These are phyloP conservation scores for Sebastes vulpes DNA, from an alignment of 2,797 vertebrate genomes.

Conservation along the genomic window DNA sequence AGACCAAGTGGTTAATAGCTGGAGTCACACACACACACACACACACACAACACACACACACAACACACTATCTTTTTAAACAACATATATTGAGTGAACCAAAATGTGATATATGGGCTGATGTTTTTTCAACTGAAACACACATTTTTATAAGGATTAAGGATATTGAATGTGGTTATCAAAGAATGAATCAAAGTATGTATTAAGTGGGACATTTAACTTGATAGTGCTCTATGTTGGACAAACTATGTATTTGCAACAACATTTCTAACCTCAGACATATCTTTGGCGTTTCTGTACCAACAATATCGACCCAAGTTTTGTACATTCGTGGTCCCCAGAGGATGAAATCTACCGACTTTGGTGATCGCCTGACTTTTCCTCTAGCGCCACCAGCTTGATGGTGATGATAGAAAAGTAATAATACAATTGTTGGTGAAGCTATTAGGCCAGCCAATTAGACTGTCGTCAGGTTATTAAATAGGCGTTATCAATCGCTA, in stretches of 20 bases:
- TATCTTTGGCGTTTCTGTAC: neutral
- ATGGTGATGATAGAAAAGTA: neutral
- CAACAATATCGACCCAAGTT: neutral
- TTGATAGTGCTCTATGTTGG: neutral
- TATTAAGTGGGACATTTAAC: neutral
- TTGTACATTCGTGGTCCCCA: neutral
- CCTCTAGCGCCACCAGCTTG: no score
- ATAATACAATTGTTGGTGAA: neutral
- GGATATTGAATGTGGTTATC: neutral
- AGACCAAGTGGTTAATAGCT: conserved; percentile 54
- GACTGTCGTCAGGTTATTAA: no score
- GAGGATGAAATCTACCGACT: no score
- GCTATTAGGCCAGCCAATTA: neutral
- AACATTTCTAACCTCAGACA: neutral
- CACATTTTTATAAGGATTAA: neutral
- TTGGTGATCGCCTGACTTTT: no score
- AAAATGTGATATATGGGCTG: neutral
- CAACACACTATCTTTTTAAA: neutral
- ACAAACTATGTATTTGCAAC: neutral
- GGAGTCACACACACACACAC: neutral
- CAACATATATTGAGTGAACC: neutral
- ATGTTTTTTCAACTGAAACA: neutral
- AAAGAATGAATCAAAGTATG: neutral
- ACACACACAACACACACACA: no score
- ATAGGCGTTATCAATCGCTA: no score